Percentiles rank a stretch among this genome's conserved stretches.
These are phyloP conservation scores for Dermatophagoides farinae DNA, from an alignment of 1,140 invertebrate species.

Conservation along the genomic window DNA sequence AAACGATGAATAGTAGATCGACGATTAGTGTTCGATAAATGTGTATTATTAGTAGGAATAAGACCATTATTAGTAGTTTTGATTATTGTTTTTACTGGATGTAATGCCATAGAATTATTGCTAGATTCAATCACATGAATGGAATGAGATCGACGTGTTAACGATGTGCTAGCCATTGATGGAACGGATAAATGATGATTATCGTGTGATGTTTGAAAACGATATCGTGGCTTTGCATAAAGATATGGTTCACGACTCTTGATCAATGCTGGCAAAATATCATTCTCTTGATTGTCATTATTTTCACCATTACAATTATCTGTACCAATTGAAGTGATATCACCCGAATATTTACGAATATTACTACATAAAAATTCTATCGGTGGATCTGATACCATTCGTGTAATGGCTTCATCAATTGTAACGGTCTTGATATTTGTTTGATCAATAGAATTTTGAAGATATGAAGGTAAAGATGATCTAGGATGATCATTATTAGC, in stretches of 20 bases:
- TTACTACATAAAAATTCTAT: constrained; percentile 1
- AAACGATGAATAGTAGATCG: neutral
- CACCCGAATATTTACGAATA: too few relatives aligned
- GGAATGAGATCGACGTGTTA: neutral
- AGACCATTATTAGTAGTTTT: neutral
- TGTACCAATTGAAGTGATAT: too few relatives aligned
- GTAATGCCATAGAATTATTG: too few relatives aligned
- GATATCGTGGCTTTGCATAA: neutral
- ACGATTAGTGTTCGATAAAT: neutral
- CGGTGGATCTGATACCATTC: neutral
- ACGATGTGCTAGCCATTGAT: neutral
- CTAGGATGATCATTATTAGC: neutral
- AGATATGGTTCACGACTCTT: neutral
- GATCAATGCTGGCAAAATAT: neutral
- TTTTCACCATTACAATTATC: too few relatives aligned
- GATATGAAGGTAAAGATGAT: neutral
- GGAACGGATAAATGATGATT: neutral
- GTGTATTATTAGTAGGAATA: neutral
- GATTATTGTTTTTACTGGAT: neutral
- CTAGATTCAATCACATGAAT: neutral
- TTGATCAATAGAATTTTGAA: neutral
- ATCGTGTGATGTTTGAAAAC: too few relatives aligned
- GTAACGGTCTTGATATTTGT: neutral
- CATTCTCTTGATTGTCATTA: too few relatives aligned
- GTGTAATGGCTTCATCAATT: neutral